Evolutionary conservation across 2,113 vertebrate species (phyloP), one percentile per base, ranked within the genome.

Genomic region (Phyllostomus discolor): DNA sequence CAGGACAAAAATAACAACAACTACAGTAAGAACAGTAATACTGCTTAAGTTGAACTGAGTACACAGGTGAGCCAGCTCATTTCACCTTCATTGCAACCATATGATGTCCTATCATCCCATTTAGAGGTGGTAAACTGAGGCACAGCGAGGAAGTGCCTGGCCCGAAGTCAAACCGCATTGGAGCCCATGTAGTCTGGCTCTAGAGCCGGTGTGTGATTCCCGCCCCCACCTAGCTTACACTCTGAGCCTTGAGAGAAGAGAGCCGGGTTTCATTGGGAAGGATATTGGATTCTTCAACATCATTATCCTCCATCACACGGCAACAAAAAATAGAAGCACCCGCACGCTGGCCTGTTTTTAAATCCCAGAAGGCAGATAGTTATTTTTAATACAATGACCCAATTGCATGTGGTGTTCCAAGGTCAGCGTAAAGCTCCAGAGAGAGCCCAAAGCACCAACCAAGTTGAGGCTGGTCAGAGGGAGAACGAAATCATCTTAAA

Each of bases 311-410:
- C 28, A 33, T 69, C 70, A 76, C 43, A 33, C 28, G 81, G 46
- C 20, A 62, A 79, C 26, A 93, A 96, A 91, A n/a, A 96, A 83
- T 92, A 97, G 76, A 97, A 98, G 75, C 41, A 94, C 57, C 52
- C 96, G 97, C 73, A 70, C 94, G 11, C 69, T 97, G 97, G 92
- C 94, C 97, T 98, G 80, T 67, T 96, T 95, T 94, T 73, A 97
- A 95, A 97, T 97, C 69, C 93, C 95, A 66, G 84, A 93, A 95
- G 97, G 83, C 89, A 98, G 94, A 97, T 93, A 95, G 96, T 89
- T 98, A 98, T 98, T 98, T 98, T 98, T 98, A 98, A 97, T 97
- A 97, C 87, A 78, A 82, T 98, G 98, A 98, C 97, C 98, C 97
- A 98, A 97, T 98, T 98, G 96, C 64, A 96, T 75, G n/a, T 54